Conservation (phyloP, 2,797 vertebrate species). For the Phrynocephalus guinanensis region DNA sequence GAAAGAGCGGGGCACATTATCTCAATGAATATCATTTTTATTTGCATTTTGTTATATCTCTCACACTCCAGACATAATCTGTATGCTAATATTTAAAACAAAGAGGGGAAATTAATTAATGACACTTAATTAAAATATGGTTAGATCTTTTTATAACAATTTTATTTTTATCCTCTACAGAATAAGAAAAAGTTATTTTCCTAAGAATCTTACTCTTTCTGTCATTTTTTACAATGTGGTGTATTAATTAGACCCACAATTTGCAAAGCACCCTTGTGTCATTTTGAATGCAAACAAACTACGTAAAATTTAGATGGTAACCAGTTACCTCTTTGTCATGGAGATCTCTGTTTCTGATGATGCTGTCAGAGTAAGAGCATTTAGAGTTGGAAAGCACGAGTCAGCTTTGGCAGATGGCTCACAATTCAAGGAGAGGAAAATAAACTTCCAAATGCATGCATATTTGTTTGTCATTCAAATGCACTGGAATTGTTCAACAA, state of each 20-base stretch:
- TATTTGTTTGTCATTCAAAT: slow-evolving; percentile 69
- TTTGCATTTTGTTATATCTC: not conserved
- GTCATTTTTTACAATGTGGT: slow-evolving; percentile 57
- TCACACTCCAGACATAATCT: not conserved
- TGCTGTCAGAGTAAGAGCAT: slow-evolving; percentile 60
- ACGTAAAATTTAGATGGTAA: slow-evolving; percentile 68
- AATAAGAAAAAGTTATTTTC: slow-evolving; percentile 36
- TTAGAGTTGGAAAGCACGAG: slow-evolving; percentile 50
- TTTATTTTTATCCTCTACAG: slow-evolving; percentile 42
- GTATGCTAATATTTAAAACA: slow-evolving; percentile 11
- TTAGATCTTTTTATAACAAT: not conserved
- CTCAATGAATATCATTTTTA: not conserved
- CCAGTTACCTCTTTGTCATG: slow-evolving; percentile 61
- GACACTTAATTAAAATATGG: not conserved
- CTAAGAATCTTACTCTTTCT: slow-evolving; percentile 67
- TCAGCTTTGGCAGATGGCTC: slow-evolving; percentile 73
- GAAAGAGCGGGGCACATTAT: not conserved
- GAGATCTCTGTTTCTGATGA: slow-evolving; percentile 56
- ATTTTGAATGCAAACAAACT: slow-evolving; percentile 66
- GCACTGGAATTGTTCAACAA: slow-evolving; percentile 60
- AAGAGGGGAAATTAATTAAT: slow-evolving; percentile 29
- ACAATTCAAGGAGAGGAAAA: slow-evolving; percentile 76
- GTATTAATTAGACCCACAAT: slow-evolving; percentile 62
- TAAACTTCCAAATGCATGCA: slow-evolving; percentile 63
- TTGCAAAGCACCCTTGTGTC: slow-evolving; percentile 58